Base-by-base conservation (phyloP, 2,797 vertebrate species). In the Clarias platycephalus region DNA sequence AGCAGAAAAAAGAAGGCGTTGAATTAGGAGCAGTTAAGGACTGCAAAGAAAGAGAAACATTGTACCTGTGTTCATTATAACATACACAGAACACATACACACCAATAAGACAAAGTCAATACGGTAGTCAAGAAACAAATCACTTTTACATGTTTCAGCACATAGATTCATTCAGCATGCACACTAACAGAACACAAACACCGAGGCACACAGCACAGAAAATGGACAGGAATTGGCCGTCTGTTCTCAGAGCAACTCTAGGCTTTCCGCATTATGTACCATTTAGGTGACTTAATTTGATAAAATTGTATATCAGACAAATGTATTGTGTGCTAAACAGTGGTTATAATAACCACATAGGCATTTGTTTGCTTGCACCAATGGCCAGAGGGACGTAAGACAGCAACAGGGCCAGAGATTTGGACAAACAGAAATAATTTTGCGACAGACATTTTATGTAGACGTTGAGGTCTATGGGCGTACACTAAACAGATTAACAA, bases 401-500 rank as follows among this genome's bases (percentile, higher is more conserved):
- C 57, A 83, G 58, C 75, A 86, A 83, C 80, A 85, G 84, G 84
- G 84, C 80, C 72, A 85, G 60, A 86, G 76, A 80, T 72, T 74
- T 63, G 85, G 81, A 86, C 85, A 86, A 76, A 88, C 44, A 83
- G 67, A 83, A 78, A 86, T 53, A 85, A 85, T 79, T 84, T 81
- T 84, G 83, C 87, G 75, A 89, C 87, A 89, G 86, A 88, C 87
- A 89, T 83, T 82, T 86, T 87, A 86, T 66, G 82, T 64, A 60
- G 62, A 83, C 84, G 83, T 82, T 85, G 83, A 86, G 80, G 86
- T 85, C 83, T 82, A 84, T 86, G 88, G 84, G 84, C 67, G 82
- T 84, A 89, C 89, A 88, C 81, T 86, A 82, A 89, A 85, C 86
- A 85, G 76, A 79, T 85, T 82, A 87, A 87, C 87, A 86, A 82